Evolutionary conservation across 2,888 invertebrate genomes (phyloP), one percentile per base, ranked within the genome.

Genomic region (Coenonympha arcania): DNA sequence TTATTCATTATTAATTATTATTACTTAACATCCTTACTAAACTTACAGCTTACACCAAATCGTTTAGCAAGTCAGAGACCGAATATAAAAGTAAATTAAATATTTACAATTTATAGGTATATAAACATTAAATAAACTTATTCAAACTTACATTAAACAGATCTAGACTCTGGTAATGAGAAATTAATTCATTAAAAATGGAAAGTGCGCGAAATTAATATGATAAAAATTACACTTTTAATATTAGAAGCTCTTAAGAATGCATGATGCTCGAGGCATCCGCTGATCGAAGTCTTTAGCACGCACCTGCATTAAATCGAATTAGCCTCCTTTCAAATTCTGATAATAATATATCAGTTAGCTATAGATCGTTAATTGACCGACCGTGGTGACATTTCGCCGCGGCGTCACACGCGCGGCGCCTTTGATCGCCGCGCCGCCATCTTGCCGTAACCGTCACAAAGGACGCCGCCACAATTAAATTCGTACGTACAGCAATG

Each of bases 361-460:
- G 30, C 49, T 41, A 42, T 42, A 49, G 43, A 50, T 72, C 67
- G 74, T 77, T 84, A 84, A 84, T 83, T 81, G 79, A 78, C 76
- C 67, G 74, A 77, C 74, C 77, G 76, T 76, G 84, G 84, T 84
- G 85, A 86, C 84, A 86, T 86, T 85, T 84, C 72, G 71, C 72
- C 61, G 75, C 65, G 72, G 69, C 69, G 51, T 73, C 76, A 75
- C 74, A 71, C 75, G 64, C 52, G 74, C 82, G 81, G 81, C 69
- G 20, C 61, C 67, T 85, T 83, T 85, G 79, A 80, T 73, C 66
- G n/a, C 46, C 31, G 16, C 46, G 6, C 68, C 67, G 76, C 74
- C 78, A 71, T 76, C 68, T 73, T 75, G 65, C 50, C 56, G 58
- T 64, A 58, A 64, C 67, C 76, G 78, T 81, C 65, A 71, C 77